Percentiles rank a stretch among this genome's conserved stretches.
These are phyloP conservation scores for Pseudolaguvia tuberculata DNA, from an alignment of 2,113 vertebrate genomes.

Conservation along the genomic window DNA sequence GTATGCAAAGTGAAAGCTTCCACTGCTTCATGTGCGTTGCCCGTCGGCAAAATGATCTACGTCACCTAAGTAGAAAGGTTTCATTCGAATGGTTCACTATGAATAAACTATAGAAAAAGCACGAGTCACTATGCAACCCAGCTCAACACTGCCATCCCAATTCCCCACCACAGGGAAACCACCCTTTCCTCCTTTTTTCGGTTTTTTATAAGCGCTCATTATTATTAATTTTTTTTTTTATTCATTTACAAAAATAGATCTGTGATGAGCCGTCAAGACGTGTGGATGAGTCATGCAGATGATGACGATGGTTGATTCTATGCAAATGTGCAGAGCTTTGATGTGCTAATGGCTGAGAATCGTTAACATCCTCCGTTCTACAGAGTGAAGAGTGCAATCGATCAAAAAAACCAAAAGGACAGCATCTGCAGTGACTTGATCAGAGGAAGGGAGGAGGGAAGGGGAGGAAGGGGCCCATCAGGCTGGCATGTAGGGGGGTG, in stretches of 20 bases:
- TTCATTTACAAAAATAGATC: conserved; percentile 52
- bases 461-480: conserved; percentile 52
- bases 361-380: conserved; percentile 23
- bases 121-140: conserved; percentile 39
- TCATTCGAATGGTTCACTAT: conserved; percentile 36
- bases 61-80: conserved; percentile 29
- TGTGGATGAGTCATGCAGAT: conserved; percentile 44
- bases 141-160: conserved; percentile 21
- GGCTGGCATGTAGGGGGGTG: conserved; percentile 82
- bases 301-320: conserved; percentile 43
- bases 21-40: conserved; percentile 43
- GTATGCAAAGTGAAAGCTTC: conserved; percentile 44
- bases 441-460: not conserved
- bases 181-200: not conserved
- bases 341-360: conserved; percentile 31
- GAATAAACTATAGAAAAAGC: conserved; percentile 43
- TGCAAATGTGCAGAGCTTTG: conserved; percentile 38
- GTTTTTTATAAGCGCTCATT: not conserved
- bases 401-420: conserved; percentile 47
- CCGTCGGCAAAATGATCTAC: conserved; percentile 29
- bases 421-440: conserved; percentile 42
- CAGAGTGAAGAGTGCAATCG: conserved; percentile 39
- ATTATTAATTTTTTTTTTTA: conserved; percentile 12
- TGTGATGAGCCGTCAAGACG: conserved; percentile 36
- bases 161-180: not conserved